Percentiles rank a stretch among this genome's conserved stretches.
Conservation (phyloP, 2,113 vertebrate genomes). For the Chloroceryle aenea region DNA sequence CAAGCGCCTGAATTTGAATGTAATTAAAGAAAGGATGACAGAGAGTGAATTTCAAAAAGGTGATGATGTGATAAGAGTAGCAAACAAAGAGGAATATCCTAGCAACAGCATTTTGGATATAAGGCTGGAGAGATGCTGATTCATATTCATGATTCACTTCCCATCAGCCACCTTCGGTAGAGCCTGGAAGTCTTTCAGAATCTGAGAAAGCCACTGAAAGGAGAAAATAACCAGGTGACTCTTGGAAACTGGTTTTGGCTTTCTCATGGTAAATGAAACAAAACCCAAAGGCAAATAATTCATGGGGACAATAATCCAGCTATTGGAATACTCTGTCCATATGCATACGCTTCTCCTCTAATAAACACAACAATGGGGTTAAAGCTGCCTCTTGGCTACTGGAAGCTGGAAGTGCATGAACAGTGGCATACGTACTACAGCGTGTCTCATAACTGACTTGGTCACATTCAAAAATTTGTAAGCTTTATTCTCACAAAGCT, state of each 20-base stretch:
- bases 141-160: conserved; percentile 39
- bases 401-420: neutral
- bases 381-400: neutral
- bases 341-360: neutral
- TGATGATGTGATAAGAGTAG: neutral
- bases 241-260: neutral
- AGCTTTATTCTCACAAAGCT: neutral
- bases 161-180: neutral
- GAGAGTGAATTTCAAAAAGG: conserved; percentile 45
- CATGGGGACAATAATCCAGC: fast-evolving
- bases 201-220: neutral
- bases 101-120: conserved; percentile 56
- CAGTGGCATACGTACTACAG: neutral
- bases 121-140: conserved; percentile 22
- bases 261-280: neutral
- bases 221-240: neutral
- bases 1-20: conserved; percentile 26
- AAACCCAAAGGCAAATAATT: neutral
- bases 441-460: neutral
- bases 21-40: conserved; percentile 42
- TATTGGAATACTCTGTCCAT: neutral
- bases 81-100: conserved; percentile 49
- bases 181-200: neutral
- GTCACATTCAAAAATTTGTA: neutral
- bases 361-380: neutral